These are phyloP conservation scores for Drosophila elegans DNA, from an alignment of 1,140 invertebrate species.

Conservation along the genomic window DNA sequence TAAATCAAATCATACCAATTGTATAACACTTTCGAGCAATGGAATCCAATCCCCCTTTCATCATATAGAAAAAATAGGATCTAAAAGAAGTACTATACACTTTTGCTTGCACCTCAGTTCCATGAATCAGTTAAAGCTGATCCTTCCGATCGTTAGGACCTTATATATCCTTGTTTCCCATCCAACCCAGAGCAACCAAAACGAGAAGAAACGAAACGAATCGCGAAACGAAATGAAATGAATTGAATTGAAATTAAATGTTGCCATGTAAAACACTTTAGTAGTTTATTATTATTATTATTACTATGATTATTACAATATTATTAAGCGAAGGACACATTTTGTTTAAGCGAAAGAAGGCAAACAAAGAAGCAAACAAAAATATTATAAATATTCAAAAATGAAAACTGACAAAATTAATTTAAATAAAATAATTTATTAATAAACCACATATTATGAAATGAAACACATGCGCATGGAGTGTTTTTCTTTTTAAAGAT, in stretches of 20 bases:
- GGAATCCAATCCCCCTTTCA: not conserved
- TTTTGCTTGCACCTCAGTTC: conserved; percentile 45
- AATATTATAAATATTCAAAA: conserved; percentile 82
- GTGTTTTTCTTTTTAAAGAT: too few species aligned
- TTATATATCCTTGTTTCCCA: conserved; percentile 51
- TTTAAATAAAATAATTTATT: conserved; percentile 83
- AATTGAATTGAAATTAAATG: conserved; percentile 57
- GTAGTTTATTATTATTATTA: conserved; percentile 65
- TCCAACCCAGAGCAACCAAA: conserved; percentile 6
- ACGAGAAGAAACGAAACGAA: conserved; percentile 10
- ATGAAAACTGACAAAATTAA: conserved; percentile 75
- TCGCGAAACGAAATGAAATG: conserved; percentile 17
- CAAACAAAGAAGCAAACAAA: conserved; percentile 50
- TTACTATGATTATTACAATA: conserved; percentile 65
- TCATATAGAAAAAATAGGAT: conserved; percentile 16
- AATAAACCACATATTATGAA: conserved; percentile 83
- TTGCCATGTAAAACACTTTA: conserved; percentile 79
- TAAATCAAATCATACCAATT: conserved; percentile 39
- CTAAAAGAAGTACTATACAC: conserved; percentile 5
- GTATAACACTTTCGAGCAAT: conserved; percentile 40
- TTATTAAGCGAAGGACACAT: conserved; percentile 70
- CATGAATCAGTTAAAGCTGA: conserved; percentile 31
- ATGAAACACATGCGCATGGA: not conserved
- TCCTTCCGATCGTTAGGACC: conserved; percentile 51
- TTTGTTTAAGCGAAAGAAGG: conserved; percentile 61